Conservation (phyloP, 2,797 vertebrate genomes). For the Gymnodraco acuticeps region DNA sequence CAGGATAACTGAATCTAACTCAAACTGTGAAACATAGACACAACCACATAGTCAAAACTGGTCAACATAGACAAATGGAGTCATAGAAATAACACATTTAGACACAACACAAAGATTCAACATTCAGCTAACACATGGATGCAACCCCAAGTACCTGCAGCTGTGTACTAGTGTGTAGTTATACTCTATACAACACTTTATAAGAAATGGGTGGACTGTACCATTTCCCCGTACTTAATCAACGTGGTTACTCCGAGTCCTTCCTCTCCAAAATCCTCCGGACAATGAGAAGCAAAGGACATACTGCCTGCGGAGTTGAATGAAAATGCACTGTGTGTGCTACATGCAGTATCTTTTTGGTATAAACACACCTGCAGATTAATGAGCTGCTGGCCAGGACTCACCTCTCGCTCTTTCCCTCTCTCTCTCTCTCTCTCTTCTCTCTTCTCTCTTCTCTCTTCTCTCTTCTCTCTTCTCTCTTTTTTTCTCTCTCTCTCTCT, state of each 20-base stretch:
- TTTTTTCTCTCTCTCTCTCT: constrained; percentile 24
- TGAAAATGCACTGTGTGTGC: constrained; percentile 60
- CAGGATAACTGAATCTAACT: constrained; percentile 16
- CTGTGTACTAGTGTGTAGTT: constrained; percentile 7
- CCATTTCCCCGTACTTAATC: constrained; percentile 59
- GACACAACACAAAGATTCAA: not conserved
- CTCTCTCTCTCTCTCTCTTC: constrained; percentile 20
- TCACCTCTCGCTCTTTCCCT: constrained; percentile 29
- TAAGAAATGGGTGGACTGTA: constrained; percentile 18
- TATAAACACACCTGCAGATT: constrained; percentile 67
- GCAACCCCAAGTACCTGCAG: constrained; percentile 2
- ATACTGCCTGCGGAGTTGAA: constrained; percentile 58
- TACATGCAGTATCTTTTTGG: constrained; percentile 37
- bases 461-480: not conserved
- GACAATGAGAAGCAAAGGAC: constrained; percentile 77
- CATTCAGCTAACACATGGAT: not conserved
- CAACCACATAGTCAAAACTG: not conserved
- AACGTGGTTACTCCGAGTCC: constrained; percentile 34
- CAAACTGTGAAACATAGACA: not conserved
- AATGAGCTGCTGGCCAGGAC: constrained; percentile 69
- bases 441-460: constrained; percentile 20
- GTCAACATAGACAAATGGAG: not conserved
- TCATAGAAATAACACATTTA: constrained; percentile 2
- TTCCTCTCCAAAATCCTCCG: constrained; percentile 52
- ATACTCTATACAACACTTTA: constrained; percentile 10